phyloP scores from a whole-genome alignment of 2,888 invertebrate species.

The Anoplius nigerrimus region DNA sequence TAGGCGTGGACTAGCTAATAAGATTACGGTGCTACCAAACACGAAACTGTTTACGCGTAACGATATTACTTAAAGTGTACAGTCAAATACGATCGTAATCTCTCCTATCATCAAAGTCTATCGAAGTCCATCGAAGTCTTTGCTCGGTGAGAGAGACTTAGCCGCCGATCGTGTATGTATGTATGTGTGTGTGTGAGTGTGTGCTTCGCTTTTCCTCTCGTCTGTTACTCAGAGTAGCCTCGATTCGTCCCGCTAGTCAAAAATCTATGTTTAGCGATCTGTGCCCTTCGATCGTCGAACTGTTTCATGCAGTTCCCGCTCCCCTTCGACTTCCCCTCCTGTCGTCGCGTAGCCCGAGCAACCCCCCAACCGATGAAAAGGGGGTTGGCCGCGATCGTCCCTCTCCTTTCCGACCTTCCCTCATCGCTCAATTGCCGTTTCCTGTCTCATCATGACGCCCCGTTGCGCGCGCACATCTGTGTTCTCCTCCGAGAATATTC shows the following conservation, averaged over 20 bases:
- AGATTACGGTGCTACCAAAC: conserved; percentile 63
- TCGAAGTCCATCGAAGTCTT: conserved; percentile 49
- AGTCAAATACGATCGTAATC: conserved; percentile 53
- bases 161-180: conserved; percentile 21
- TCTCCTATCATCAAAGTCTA: conserved; percentile 26
- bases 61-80: conserved; percentile 58
- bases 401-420: not conserved
- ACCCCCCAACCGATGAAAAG: not conserved
- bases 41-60: conserved; percentile 54
- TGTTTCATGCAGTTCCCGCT: conserved; percentile 59
- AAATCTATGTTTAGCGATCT: not conserved
- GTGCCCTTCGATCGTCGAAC: conserved; percentile 24
- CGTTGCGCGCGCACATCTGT: conserved; percentile 17
- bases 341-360: not conserved
- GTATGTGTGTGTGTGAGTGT: conserved; percentile 9
- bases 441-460: conserved; percentile 13
- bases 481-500: not conserved
- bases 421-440: conserved; percentile 17
- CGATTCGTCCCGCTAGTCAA: not conserved
- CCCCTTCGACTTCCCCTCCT: not conserved
- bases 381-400: no score
- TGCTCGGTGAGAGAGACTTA: conserved; percentile 41
- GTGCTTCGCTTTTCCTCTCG: conserved; percentile 13
- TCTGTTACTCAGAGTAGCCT: not conserved
- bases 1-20: conserved; percentile 68